phyloP scores from a whole-genome alignment of 2,888 invertebrate genomes.

The Papilio elwesi region DNA sequence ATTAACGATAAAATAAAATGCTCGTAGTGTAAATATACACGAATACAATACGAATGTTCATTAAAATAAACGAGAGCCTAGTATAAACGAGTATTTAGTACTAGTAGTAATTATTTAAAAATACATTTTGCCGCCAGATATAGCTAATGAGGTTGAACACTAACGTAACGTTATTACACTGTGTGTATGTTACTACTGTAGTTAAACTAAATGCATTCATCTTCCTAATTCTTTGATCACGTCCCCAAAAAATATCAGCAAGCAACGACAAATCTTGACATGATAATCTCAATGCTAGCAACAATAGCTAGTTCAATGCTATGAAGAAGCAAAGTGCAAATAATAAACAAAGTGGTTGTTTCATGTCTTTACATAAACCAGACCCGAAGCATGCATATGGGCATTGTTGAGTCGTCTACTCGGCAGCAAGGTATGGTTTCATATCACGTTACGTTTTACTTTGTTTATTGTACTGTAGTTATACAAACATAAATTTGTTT shows the following conservation, averaged over 20 bases:
- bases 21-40: conserved; percentile 41
- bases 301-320: background rate
- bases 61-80: background rate
- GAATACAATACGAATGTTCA: conserved; percentile 10
- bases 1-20: conserved; percentile 53
- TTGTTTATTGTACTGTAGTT: background rate
- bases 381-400: background rate
- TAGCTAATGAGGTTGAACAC: too few species aligned
- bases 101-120: too few species aligned
- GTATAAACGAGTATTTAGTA: too few species aligned
- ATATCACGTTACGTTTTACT: background rate
- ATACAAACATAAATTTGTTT: background rate
- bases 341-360: background rate
- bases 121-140: too few species aligned
- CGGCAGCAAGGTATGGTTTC: background rate
- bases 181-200: too few species aligned
- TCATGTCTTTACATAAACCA: background rate
- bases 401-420: conserved; percentile 1
- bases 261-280: background rate
- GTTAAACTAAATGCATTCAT: background rate
- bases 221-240: background rate
- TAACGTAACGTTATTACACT: too few species aligned
- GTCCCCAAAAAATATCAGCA: background rate
- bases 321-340: background rate
- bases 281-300: background rate